These are phyloP conservation scores for Tragopan temminckii DNA, from an alignment of 2,797 vertebrate species.

Conservation along the genomic window DNA sequence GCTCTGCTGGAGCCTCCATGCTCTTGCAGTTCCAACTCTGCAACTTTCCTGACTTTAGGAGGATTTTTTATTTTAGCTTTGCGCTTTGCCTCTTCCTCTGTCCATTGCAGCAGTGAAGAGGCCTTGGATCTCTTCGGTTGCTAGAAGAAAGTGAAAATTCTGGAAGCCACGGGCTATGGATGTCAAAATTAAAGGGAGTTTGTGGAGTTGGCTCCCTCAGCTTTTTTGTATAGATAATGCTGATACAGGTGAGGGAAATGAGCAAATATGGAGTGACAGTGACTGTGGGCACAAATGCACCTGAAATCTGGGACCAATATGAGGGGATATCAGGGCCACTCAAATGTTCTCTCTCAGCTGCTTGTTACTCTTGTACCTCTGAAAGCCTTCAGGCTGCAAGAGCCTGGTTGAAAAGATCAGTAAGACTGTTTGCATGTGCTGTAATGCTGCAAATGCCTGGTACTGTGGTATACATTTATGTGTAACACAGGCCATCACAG, in stretches of 20 bases:
- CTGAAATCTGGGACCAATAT: background rate
- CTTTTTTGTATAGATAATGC: background rate
- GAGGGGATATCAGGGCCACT: accelerated
- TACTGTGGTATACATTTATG: background rate
- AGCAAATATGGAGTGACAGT: background rate
- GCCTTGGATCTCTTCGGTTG: background rate
- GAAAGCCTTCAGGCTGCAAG: background rate
- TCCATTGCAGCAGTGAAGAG: background rate
- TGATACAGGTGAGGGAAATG: background rate
- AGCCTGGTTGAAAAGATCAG: background rate
- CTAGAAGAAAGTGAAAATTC: background rate
- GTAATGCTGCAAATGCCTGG: accelerated
- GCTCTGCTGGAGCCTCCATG: background rate
- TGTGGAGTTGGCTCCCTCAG: background rate
- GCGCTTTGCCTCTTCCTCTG: background rate
- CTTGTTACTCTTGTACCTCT: background rate
- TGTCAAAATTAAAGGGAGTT: background rate
- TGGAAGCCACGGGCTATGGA: background rate
- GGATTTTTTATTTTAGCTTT: background rate
- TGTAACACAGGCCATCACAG: background rate
- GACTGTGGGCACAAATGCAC: background rate
- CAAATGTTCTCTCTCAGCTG: background rate
- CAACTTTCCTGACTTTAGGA: background rate
- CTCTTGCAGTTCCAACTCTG: background rate
- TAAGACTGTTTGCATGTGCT: background rate